phyloP scores from a whole-genome alignment of 2,113 vertebrate genomes.

The Scophthalmus maximus region DNA sequence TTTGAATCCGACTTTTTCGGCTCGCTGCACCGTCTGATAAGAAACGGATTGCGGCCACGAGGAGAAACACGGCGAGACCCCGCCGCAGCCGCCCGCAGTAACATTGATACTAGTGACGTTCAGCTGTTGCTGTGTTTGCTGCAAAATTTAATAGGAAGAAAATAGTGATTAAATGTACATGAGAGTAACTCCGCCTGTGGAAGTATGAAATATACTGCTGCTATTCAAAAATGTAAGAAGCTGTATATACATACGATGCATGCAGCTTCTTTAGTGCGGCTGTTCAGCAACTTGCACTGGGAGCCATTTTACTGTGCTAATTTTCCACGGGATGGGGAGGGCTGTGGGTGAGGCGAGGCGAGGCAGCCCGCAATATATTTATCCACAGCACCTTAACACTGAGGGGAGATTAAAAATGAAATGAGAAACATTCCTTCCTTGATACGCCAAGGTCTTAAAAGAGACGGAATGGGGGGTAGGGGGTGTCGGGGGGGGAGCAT shows the following conservation, averaged over 20 bases:
- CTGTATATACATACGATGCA: too few relatives aligned
- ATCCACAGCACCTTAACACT: constrained; percentile 59
- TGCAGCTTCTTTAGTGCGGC: too few relatives aligned
- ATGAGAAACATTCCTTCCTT: constrained; percentile 72
- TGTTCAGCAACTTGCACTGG: constrained; percentile 28
- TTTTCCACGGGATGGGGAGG: constrained; percentile 45
- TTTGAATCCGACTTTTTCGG: constrained; percentile 40
- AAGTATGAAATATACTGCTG: too few relatives aligned
- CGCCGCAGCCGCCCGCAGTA: not conserved
- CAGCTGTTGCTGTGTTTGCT: constrained; percentile 6
- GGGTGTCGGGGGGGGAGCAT: constrained; percentile 14
- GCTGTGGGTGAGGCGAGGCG: constrained; percentile 1
- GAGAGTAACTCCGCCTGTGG: too few relatives aligned
- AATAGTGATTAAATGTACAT: not conserved
- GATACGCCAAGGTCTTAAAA: constrained; percentile 69
- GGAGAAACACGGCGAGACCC: not conserved
- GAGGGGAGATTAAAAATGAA: constrained; percentile 74
- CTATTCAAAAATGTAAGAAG: too few relatives aligned
- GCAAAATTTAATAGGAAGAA: too few relatives aligned
- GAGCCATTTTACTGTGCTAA: constrained; percentile 63
- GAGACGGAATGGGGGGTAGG: constrained; percentile 17
- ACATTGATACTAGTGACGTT: not conserved
- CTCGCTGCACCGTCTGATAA: constrained; percentile 4
- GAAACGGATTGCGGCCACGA: not conserved
- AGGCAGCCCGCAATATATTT: constrained; percentile 61